phyloP scores from a whole-genome alignment of 2,888 invertebrate genomes.

The Hoplodrina ambigua region DNA sequence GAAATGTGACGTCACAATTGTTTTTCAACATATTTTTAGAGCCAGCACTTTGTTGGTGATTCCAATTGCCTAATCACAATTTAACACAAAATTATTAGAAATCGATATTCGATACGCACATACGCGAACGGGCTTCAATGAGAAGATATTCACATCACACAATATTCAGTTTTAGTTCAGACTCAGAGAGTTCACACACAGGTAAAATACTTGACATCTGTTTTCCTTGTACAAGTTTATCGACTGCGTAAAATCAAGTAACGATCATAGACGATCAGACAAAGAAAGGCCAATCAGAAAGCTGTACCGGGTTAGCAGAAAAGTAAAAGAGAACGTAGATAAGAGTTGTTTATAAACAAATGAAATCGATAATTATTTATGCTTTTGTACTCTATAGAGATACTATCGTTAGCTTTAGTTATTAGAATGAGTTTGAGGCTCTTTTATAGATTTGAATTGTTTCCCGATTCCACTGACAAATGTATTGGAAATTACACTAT shows the following conservation, averaged over 20 bases:
- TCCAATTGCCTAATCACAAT: conserved; percentile 42
- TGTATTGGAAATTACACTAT: not conserved
- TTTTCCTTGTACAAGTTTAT: conserved; percentile 59
- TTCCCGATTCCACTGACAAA: not conserved
- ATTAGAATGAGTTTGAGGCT: not conserved
- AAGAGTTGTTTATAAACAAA: conserved; percentile 63
- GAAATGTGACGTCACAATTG: conserved; percentile 87
- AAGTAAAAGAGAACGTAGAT: conserved; percentile 55
- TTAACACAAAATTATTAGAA: conserved; percentile 16
- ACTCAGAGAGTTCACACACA: conserved; percentile 18
- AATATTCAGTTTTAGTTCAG: conserved; percentile 28
- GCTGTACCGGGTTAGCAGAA: fast-evolving
- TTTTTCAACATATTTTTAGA: conserved; percentile 83
- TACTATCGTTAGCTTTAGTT: not conserved
- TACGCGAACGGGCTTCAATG: not conserved
- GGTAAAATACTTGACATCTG: conserved; percentile 52
- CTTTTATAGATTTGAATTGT: not conserved
- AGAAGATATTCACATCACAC: conserved; percentile 30
- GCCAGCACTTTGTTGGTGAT: conserved; percentile 48
- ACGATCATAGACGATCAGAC: conserved; percentile 22
- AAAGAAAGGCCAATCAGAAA: conserved; percentile 59
- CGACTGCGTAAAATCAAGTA: conserved; percentile 48
- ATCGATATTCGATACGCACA: conserved; percentile 12
- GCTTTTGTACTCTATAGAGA: not conserved
- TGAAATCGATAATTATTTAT: conserved; percentile 33